Evolutionary conservation across 2,888 invertebrate genomes (phyloP), one percentile per base, ranked within the genome.

Genomic region (Acanthosepion pharaonis): DNA sequence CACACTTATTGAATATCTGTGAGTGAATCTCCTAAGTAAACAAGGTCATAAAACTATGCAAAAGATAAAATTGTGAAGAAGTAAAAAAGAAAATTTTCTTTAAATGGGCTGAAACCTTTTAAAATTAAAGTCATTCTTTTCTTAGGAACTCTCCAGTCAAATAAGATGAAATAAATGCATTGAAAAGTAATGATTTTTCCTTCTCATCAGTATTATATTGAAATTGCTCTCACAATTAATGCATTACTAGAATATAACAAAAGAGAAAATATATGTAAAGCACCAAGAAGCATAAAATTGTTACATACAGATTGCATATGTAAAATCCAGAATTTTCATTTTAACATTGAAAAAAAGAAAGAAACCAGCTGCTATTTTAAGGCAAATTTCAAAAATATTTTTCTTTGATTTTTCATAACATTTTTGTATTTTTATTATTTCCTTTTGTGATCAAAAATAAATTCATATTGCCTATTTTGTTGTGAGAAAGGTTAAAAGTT

Each of bases 51-150:
- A 64, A 64, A 64, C 5, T 28, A 23, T 64, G 64, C 42, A 42
- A 25, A 64, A 64, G 25, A 64, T 25, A 64, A 64, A 64, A 64
- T 64, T 23, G 64, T 23, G 25, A 28, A 3, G 0, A 64, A 23
- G 25, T 23, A 64, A 64, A 64, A 64, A 25, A 25, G 8, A 64
- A 64, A 25, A 23, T 25, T 5, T 18, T 64, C 23, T 64, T 25
- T 8, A 64, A 64, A 23, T 64, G 64, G 23, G 64, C 25, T 64
- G 64, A 64, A 64, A 64, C 64, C 64, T 64, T 64, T 64, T 64
- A 64, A 64, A 64, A 64, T 64, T 64, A 64, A 64, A 64, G 64
- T 64, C 64, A 64, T 64, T 64, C 64, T 64, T 64, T 64, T 64
- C 64, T 25, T 23, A 23, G 64, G 64, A 64, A 64, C 64, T 64